phyloP scores from a whole-genome alignment of 2,888 invertebrate species.

The Ctenicera cuprea region DNA sequence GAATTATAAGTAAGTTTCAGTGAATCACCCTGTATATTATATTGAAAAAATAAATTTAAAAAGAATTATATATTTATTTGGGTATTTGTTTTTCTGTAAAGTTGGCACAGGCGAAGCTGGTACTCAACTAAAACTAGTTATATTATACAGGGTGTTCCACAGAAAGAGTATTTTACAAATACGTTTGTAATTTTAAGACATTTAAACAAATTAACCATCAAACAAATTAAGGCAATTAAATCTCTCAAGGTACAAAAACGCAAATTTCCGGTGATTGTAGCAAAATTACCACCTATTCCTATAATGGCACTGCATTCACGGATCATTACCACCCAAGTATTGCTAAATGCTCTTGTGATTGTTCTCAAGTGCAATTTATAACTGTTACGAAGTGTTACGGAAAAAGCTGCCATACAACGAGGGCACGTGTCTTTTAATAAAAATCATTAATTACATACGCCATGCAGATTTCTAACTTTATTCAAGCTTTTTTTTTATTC shows the following conservation, averaged over 20 bases:
- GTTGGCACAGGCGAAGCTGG: too few species aligned
- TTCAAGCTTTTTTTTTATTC: slow-evolving; percentile 3
- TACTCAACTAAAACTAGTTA: too few species aligned
- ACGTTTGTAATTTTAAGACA: too few species aligned
- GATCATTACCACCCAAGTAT: slow-evolving; percentile 20
- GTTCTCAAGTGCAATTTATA: slow-evolving; percentile 16
- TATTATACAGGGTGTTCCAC: too few species aligned
- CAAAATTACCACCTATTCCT: slow-evolving; percentile 6
- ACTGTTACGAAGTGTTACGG: slow-evolving; percentile 16
- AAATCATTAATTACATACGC: slow-evolving; percentile 10
- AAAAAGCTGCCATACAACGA: slow-evolving; percentile 12
- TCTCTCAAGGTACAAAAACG: slow-evolving; percentile 4
- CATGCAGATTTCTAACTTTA: slow-evolving; percentile 7
- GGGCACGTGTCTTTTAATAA: slow-evolving; percentile 22
- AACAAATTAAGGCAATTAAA: neutral
- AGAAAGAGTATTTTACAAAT: too few species aligned
- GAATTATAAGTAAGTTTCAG: too few species aligned
- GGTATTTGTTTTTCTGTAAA: too few species aligned
- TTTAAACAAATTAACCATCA: too few species aligned
- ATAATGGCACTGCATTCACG: slow-evolving; percentile 15
- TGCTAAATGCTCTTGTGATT: slow-evolving; percentile 13
- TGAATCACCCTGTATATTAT: too few species aligned
- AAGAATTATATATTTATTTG: too few species aligned
- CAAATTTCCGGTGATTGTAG: slow-evolving; percentile 24
- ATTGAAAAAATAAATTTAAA: too few species aligned